These are phyloP conservation scores for Mixornis gularis DNA, from an alignment of 2,113 vertebrate species.

Conservation along the genomic window DNA sequence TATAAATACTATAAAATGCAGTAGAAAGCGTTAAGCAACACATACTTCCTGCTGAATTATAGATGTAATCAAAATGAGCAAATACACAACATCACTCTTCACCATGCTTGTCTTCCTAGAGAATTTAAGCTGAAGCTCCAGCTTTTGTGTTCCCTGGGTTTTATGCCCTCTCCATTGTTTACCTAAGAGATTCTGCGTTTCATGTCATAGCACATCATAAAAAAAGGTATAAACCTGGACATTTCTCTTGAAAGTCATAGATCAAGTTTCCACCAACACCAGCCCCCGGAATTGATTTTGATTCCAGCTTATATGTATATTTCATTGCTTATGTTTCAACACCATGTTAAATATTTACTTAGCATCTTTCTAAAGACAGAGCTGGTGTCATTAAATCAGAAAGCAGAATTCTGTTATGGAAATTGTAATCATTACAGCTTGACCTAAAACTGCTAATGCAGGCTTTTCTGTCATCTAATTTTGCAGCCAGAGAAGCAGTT, in stretches of 20 bases:
- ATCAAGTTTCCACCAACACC: not conserved
- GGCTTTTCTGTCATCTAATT: constrained; percentile 39
- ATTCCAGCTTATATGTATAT: not conserved
- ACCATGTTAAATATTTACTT: not conserved
- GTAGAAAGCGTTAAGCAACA: constrained; percentile 56
- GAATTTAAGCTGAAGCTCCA: constrained; percentile 24
- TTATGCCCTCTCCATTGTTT: constrained; percentile 9
- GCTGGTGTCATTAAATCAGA: not conserved
- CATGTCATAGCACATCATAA: not conserved
- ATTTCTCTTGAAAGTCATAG: not conserved
- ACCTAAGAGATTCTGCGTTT: constrained; percentile 26
- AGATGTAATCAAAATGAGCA: constrained; percentile 62
- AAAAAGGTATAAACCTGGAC: not conserved
- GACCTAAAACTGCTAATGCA: constrained; percentile 38
- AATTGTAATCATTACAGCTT: not conserved
- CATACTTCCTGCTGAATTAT: constrained; percentile 66
- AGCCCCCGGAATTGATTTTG: not conserved
- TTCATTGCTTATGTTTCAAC: not conserved
- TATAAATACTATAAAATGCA: constrained; percentile 39
- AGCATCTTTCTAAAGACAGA: not conserved
- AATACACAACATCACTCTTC: constrained; percentile 49
- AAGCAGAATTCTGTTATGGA: not conserved
- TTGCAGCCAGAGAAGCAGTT: constrained; percentile 35
- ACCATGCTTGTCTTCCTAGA: not conserved
- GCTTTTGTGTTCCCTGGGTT: not conserved